Conservation (phyloP, 1,140 invertebrate genomes). For the Cherax quadricarinatus region DNA sequence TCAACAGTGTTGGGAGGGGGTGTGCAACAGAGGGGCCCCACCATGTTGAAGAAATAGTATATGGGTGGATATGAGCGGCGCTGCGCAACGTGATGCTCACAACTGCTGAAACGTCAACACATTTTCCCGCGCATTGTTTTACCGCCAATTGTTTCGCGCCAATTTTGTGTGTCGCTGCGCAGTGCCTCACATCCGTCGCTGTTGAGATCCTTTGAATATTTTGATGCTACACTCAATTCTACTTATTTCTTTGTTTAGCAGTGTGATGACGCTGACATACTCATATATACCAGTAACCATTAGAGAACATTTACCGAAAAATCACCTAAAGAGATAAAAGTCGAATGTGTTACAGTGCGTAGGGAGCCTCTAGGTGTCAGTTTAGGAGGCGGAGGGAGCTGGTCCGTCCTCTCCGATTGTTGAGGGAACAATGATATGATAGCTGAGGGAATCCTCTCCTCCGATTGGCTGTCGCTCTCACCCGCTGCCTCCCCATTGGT, state of each 20-base stretch:
- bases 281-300: neutral
- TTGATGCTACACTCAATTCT: neutral
- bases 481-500: conserved; percentile 50
- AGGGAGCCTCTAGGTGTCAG: conserved; percentile 33
- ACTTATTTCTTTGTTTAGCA: too few species aligned
- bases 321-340: neutral
- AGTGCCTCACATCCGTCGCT: neutral
- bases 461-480: conserved; percentile 45
- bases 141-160: conserved; percentile 63
- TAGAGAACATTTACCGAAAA: neutral
- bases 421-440: conserved; percentile 64
- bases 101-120: conserved; percentile 56
- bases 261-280: too few species aligned
- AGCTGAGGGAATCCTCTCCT: conserved; percentile 48
- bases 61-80: neutral
- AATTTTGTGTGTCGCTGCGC: neutral
- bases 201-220: conserved; percentile 1
- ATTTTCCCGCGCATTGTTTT: conserved; percentile 66
- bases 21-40: too few species aligned
- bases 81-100: conserved; percentile 57
- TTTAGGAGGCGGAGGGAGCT: conserved; percentile 30
- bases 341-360: neutral
- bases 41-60: neutral
- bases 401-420: conserved; percentile 63
- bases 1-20: too few species aligned